phyloP scores from a whole-genome alignment of 1,140 invertebrate species.

The Rhizoglyphus robini region DNA sequence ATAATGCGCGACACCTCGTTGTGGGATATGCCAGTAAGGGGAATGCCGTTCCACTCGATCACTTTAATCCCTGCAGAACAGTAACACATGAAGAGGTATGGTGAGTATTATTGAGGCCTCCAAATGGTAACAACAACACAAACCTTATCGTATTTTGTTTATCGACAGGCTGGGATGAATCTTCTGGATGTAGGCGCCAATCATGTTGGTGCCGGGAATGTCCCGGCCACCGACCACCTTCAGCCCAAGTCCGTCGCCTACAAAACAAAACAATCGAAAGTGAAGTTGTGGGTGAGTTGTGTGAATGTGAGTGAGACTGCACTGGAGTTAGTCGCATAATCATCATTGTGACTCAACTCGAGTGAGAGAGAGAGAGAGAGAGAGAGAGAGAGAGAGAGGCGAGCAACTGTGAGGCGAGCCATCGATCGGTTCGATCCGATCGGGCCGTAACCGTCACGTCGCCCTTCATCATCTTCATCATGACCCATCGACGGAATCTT shows the following conservation, averaged over 20 bases:
- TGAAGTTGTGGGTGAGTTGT: background rate
- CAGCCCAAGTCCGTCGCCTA: constrained; percentile 43
- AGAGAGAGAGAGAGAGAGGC: too few relatives aligned
- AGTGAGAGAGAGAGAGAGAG: too few relatives aligned
- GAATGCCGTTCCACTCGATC: constrained; percentile 51
- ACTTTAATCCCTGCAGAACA: constrained; percentile 45
- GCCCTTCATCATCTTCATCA: too few relatives aligned
- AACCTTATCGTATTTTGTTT: constrained; percentile 47
- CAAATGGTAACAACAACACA: background rate
- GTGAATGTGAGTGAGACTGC: too few relatives aligned
- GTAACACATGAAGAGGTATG: background rate
- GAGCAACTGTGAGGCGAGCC: too few relatives aligned
- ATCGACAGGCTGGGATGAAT: constrained; percentile 35
- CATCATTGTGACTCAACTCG: too few relatives aligned
- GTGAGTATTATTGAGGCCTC: background rate
- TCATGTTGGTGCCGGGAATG: constrained; percentile 37
- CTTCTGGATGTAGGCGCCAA: constrained; percentile 45
- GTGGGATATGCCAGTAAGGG: constrained; percentile 44
- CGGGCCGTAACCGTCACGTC: too few relatives aligned
- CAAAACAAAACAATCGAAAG: background rate
- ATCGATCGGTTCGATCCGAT: too few relatives aligned
- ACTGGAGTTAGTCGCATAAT: too few relatives aligned
- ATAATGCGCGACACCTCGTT: constrained; percentile 50
- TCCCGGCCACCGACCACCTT: constrained; percentile 47
- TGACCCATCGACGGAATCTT: too few relatives aligned